Conservation (phyloP, 2,888 invertebrate genomes). For the Drosophila flavopinicola region DNA sequence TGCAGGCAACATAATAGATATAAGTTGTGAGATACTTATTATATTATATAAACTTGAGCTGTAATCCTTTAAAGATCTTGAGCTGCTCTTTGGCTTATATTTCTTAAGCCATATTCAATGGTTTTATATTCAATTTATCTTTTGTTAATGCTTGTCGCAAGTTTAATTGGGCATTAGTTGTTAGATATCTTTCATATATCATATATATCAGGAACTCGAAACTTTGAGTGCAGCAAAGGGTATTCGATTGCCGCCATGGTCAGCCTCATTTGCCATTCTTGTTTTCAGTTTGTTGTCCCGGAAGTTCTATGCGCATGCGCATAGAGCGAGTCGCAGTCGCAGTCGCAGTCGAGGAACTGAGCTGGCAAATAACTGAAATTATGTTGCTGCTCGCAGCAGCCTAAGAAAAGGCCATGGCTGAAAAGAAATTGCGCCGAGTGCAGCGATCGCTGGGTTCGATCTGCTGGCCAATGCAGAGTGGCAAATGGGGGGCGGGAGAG, state of each 20-base stretch:
- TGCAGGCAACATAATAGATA: no score
- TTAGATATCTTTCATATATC: no score
- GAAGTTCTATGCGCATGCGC: slow-evolving; percentile 77
- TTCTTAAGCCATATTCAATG: no score
- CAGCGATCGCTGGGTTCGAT: slow-evolving; percentile 56
- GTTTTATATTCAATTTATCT: no score
- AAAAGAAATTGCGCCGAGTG: slow-evolving; percentile 59
- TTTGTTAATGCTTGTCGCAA: no score
- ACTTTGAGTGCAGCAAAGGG: slow-evolving; percentile 13
- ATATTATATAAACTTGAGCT: no score
- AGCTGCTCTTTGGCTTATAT: no score
- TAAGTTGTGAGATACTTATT: no score
- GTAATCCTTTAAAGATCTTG: no score
- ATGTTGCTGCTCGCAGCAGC: slow-evolving; percentile 60
- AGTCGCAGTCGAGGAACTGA: slow-evolving; percentile 61
- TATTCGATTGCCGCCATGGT: slow-evolving; percentile 5
- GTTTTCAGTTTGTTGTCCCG: slow-evolving; percentile 64
- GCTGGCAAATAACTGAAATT: slow-evolving; percentile 75
- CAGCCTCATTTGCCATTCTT: slow-evolving; percentile 29
- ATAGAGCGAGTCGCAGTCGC: slow-evolving; percentile 53
- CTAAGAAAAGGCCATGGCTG: slow-evolving; percentile 54
- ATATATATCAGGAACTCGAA: no score
- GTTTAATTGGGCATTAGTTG: no score
- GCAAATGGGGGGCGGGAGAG: background rate
- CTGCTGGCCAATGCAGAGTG: slow-evolving; percentile 27